Base-by-base conservation (phyloP, 2,113 vertebrate species). In the Ciconia maguari region DNA sequence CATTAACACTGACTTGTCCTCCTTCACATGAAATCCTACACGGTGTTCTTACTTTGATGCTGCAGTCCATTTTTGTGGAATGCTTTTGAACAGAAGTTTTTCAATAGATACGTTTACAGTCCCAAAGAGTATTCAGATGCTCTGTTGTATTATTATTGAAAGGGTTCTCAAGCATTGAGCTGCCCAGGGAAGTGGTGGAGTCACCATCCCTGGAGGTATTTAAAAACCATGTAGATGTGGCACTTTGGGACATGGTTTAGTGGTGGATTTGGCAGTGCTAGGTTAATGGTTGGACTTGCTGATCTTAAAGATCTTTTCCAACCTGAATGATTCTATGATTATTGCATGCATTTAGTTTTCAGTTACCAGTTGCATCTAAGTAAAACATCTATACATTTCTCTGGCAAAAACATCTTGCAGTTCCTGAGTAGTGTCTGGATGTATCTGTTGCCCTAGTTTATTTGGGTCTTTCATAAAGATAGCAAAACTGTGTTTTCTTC, bases 401-500 rank as follows among this genome's bases (percentile, higher is more conserved):
- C n/a, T 89, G 65, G 27, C 24, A 92, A 57, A 91, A 93, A 2
- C 10, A 69, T 49, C 34, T 36, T 8, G 16, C 29, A 58, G 2
- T 93, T 97, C 21, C n/a, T 19, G 9, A 34, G 48, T 64, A 48
- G 20, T 48, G 38, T 48, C 42, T 96, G 62, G 42, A 49, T 61
- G 51, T 78, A 75, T 69, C 57, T 58, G 7, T 38, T 70, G 32
- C 41, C 46, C 13, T 94, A 51, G 29, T 91, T 93, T 85, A 77
- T 90, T 71, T 74, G 68, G 42, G 48, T 96, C 71, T 89, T 96
- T 89, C 54, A 91, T 38, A 92, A 85, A 87, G 64, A 91, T 60
- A 96, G 62, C 30, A 92, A 96, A 96, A 66, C 17, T 54, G 17
- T 93, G 58, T 85, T 96, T 97, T 94, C 22, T 94, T 91, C 68